Conservation (phyloP, 2,888 invertebrate species). For the Lymantria dispar region DNA sequence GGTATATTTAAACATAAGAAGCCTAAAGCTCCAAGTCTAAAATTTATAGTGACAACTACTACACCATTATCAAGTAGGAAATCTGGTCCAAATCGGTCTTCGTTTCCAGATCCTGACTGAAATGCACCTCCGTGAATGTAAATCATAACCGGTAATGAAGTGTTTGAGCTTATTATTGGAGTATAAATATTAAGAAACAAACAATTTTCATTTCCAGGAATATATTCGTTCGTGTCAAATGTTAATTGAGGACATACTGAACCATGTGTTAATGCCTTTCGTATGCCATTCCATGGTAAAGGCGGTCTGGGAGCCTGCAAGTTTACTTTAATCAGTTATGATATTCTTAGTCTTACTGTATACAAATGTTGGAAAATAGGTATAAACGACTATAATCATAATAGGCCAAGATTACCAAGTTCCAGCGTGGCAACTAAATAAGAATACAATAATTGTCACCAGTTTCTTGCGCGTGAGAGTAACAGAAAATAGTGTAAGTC, state of each 20-base stretch:
- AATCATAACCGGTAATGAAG: conserved; percentile 37
- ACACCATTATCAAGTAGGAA: conserved; percentile 53
- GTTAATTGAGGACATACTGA: not conserved
- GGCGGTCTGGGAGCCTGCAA: not conserved
- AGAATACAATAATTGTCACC: too few species aligned
- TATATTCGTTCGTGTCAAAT: not conserved
- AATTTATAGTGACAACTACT: conserved; percentile 65
- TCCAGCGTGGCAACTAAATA: too few species aligned
- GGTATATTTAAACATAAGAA: conserved; percentile 60
- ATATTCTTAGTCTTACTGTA: too few species aligned
- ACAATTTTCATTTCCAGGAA: conserved; percentile 4
- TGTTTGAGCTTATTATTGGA: not conserved
- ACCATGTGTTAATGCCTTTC: not conserved
- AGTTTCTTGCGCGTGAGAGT: too few species aligned
- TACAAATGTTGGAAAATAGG: too few species aligned
- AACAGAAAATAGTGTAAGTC: too few species aligned
- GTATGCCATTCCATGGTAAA: not conserved
- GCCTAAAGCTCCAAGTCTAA: conserved; percentile 61
- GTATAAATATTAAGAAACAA: conserved; percentile 4
- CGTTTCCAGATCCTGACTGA: conserved; percentile 34
- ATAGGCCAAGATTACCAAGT: too few species aligned
- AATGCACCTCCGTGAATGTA: conserved; percentile 47
- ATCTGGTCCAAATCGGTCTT: conserved; percentile 8
- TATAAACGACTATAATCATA: too few species aligned
- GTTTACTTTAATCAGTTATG: too few species aligned